phyloP scores from a whole-genome alignment of 1,140 invertebrate genomes.

The Monomorium pharaonis region DNA sequence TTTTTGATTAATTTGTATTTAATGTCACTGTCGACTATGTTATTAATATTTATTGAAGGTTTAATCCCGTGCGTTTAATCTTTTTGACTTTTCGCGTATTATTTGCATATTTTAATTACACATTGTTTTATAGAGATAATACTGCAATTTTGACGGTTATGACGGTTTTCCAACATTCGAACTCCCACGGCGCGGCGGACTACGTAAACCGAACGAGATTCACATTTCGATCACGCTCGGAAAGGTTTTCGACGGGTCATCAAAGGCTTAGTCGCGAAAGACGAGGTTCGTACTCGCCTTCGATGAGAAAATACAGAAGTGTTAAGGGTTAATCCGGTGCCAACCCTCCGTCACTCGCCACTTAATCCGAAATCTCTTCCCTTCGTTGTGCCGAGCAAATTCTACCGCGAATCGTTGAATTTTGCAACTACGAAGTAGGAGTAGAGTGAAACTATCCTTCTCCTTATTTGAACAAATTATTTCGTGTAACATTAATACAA shows the following conservation, averaged over 20 bases:
- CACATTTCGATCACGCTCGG: conserved; percentile 73
- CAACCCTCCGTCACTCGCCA: conserved; percentile 68
- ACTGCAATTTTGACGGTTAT: conserved; percentile 17
- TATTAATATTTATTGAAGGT: conserved; percentile 45
- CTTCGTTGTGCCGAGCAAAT: background rate
- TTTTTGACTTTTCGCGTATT: conserved; percentile 11
- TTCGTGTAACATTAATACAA: conserved; percentile 5
- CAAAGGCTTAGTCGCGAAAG: conserved; percentile 67
- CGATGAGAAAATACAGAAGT: conserved; percentile 60
- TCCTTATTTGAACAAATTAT: background rate
- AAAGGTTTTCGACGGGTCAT: conserved; percentile 70
- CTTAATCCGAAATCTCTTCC: conserved; percentile 64
- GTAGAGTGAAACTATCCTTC: background rate
- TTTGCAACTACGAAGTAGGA: background rate
- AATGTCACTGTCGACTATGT: background rate
- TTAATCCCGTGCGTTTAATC: conserved; percentile 9
- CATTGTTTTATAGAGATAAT: conserved; percentile 3
- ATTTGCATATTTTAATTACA: conserved; percentile 31
- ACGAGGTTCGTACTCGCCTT: conserved; percentile 64
- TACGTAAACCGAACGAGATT: background rate
- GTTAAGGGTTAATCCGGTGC: conserved; percentile 67
- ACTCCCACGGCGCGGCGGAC: background rate
- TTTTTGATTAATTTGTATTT: conserved; percentile 6
- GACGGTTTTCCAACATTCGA: background rate
- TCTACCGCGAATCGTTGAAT: background rate